Percentiles rank a stretch among this genome's conserved stretches.
Evolutionary conservation across 2,888 invertebrate genomes (phyloP).

Genomic region (Tillus elongatus): DNA sequence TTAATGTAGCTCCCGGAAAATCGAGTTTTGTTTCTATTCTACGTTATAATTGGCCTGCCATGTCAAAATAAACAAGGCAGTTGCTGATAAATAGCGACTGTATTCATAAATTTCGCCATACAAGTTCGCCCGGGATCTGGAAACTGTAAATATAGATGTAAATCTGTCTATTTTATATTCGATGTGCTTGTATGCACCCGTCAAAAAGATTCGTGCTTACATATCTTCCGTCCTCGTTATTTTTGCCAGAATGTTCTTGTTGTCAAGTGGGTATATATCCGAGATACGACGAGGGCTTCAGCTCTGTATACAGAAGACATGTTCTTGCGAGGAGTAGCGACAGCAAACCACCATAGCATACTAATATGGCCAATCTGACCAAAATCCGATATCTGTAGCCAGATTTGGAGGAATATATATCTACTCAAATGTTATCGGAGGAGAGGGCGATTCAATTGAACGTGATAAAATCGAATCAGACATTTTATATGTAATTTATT

Average conservation of each 20-base stretch:
- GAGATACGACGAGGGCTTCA: conserved; percentile 13
- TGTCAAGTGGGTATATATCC: conserved; percentile 24
- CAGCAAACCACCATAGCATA: conserved; percentile 13
- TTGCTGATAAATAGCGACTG: no score
- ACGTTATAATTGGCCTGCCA: no score
- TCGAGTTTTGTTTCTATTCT: no score
- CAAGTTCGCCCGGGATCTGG: no score
- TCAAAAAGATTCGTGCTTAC: conserved; percentile 20
- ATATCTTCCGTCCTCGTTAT: conserved; percentile 24
- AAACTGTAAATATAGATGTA: no score
- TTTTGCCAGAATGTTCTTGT: conserved; percentile 24
- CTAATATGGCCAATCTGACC: conserved; percentile 12
- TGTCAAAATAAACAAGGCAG: no score
- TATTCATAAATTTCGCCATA: no score
- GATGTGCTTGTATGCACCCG: conserved; percentile 13
- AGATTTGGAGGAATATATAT: not conserved
- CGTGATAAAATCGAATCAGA: no score
- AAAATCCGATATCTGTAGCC: conserved; percentile 9
- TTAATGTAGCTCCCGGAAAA: no score
- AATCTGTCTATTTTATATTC: conserved; percentile 16
- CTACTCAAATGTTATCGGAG: no score
- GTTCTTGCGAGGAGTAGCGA: conserved; percentile 4
- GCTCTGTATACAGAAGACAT: conserved; percentile 10
- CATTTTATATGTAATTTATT: no score
- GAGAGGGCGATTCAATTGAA: no score